phyloP scores from a whole-genome alignment of 2,888 invertebrate species.

The Acrobeloides nanus region DNA sequence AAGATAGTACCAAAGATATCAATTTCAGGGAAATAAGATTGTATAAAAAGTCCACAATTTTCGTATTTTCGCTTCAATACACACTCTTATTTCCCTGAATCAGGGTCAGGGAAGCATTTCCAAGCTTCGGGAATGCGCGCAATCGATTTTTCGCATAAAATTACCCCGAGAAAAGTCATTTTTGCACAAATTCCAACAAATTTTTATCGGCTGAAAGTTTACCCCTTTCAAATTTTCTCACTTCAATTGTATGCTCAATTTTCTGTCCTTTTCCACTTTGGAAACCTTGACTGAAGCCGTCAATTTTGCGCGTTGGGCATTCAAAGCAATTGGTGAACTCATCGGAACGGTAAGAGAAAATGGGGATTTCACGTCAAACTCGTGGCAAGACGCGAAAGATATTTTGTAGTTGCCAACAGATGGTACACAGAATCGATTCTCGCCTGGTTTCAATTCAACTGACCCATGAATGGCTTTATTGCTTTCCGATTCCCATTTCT shows the following conservation, averaged over 20 bases:
- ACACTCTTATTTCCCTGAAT: too few relatives aligned
- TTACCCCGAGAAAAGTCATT: too few relatives aligned
- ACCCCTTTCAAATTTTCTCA: too few relatives aligned
- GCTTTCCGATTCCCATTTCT: conserved; percentile 10
- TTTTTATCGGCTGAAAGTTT: too few relatives aligned
- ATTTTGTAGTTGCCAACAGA: conserved; percentile 11
- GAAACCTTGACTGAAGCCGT: neutral
- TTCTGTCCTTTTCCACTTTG: neutral
- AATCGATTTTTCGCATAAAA: too few relatives aligned
- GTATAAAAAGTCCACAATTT: too few relatives aligned
- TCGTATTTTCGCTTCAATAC: too few relatives aligned
- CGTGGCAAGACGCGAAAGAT: conserved; percentile 14
- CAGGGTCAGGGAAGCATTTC: too few relatives aligned
- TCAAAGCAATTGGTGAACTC: neutral
- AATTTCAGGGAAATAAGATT: too few relatives aligned
- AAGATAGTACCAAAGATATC: too few relatives aligned
- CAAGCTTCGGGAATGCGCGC: too few relatives aligned
- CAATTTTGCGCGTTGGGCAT: conserved; percentile 7
- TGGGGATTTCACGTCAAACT: conserved; percentile 3
- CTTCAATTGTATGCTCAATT: neutral
- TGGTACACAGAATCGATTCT: conserved; percentile 17
- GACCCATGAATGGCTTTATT: neutral
- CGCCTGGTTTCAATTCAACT: neutral
- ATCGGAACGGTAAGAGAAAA: conserved; percentile 7
- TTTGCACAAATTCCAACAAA: too few relatives aligned